phyloP scores from a whole-genome alignment of 2,797 vertebrate genomes.

The Paedocypris micromegethes region DNA sequence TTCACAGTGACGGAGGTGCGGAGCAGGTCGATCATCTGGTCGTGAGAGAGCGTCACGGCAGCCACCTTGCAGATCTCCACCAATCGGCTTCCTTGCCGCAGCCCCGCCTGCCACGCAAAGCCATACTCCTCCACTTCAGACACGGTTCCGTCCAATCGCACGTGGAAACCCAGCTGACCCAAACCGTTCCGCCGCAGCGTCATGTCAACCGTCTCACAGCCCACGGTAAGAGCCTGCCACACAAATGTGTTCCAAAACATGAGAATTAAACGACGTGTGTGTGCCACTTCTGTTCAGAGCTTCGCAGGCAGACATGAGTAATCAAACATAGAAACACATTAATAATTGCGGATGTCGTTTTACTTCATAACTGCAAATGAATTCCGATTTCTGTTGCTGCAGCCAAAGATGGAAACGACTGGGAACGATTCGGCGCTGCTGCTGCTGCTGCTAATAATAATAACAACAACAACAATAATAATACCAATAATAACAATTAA shows the following conservation, averaged over 20 bases:
- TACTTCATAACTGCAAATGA: too few relatives aligned
- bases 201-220: slow-evolving; percentile 92
- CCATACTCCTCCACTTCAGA: slow-evolving; percentile 95
- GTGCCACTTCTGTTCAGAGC: too few relatives aligned
- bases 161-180: slow-evolving; percentile 92
- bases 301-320: too few relatives aligned
- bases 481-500: too few relatives aligned
- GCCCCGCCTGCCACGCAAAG: slow-evolving; percentile 92
- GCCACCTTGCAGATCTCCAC: slow-evolving; percentile 96
- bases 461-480: too few relatives aligned
- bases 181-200: slow-evolving; percentile 87
- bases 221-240: slow-evolving; percentile 75
- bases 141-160: slow-evolving; percentile 86
- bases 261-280: too few relatives aligned
- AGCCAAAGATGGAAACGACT: too few relatives aligned
- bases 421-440: too few relatives aligned
- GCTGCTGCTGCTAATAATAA: too few relatives aligned
- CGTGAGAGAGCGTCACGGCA: slow-evolving; percentile 83
- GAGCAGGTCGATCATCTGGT: slow-evolving; percentile 94
- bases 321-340: too few relatives aligned
- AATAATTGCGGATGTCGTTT: too few relatives aligned
- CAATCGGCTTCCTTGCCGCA: slow-evolving; percentile 86
- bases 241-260: background rate
- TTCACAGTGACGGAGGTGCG: slow-evolving; percentile 93
- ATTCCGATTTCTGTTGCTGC: too few relatives aligned